Evolutionary conservation across 2,797 vertebrate species (phyloP), one percentile per base, ranked within the genome.

Genomic region (Enteromius viviparus): DNA sequence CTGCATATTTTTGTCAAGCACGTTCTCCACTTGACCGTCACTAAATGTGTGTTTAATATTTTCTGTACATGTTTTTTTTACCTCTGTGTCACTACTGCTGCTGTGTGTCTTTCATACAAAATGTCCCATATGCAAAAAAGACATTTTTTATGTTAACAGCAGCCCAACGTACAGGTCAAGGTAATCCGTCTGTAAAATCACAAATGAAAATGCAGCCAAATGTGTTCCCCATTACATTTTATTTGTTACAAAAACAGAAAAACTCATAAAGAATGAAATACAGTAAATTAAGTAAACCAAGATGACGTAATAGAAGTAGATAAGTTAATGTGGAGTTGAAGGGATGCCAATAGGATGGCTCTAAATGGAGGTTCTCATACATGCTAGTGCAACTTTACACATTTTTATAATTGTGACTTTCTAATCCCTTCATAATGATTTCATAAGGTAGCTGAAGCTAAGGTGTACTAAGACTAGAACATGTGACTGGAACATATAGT

Each of bases 401-500:
- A 45, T 55, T 55, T 10, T 4, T 40, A 29, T 70, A 21, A 66
- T 53, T 69, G 26, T 37, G 21, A 62, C 40, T 60, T 42, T 45
- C 19, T 14, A 19, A 55, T 58, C 11, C 19, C 60, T 60, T 71
- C 19, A 60, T 72, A 60, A 23, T 62, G 11, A 62, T 62, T 62
- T 62, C 40, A 17, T 53, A 17, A 81, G 42, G n/a, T 75, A 21
- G 58, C 37, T 23, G 10, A 76, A 55, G 47, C 26, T 17, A 26
- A 82, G 23, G 21, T 6, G 8, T 71, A 19, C 34, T 40, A n/a
- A 68, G 53, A 17, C 9, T 51, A 66, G 47, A 68, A 55, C 23
- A 64, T 55, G 15, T 32, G 55, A 83, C 34, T 49, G 71, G 23
- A 53, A 62, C 69, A 71, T 79, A 71, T 68, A 53, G 40, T 53